Evolutionary conservation across 2,113 vertebrate species (phyloP).

Genomic region (Gallinago media): DNA sequence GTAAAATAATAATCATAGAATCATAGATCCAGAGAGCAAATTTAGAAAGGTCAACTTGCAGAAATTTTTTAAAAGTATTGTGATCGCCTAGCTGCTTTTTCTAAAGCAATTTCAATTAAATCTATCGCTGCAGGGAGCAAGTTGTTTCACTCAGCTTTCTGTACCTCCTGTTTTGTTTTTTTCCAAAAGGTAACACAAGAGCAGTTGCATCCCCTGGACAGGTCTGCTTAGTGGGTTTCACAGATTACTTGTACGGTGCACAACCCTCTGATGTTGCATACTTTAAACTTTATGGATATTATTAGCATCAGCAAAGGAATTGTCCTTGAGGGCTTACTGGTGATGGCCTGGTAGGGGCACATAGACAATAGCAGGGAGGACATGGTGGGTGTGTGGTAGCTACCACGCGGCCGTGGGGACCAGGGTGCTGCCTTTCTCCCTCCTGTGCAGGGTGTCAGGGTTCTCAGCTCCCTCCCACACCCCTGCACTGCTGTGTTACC

Average conservation of each 20-base stretch:
- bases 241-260: neutral
- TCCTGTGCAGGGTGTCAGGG: fast-evolving
- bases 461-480: neutral
- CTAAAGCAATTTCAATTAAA: neutral
- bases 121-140: constrained; percentile 8
- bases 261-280: constrained; percentile 17
- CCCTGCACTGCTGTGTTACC: fast-evolving
- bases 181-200: constrained; percentile 38
- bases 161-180: constrained; percentile 60
- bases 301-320: neutral
- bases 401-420: fast-evolving
- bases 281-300: neutral
- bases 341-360: neutral
- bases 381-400: fast-evolving
- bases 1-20: neutral
- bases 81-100: constrained; percentile 41
- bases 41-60: neutral
- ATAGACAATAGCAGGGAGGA: neutral
- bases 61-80: constrained; percentile 24
- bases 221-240: constrained; percentile 33
- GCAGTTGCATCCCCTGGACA: constrained; percentile 37
- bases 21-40: neutral
- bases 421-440: neutral
- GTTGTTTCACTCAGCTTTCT: constrained; percentile 32
- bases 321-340: neutral